Evolutionary conservation across 2,797 vertebrate genomes (phyloP).

Genomic region (Tadarida brasiliensis): DNA sequence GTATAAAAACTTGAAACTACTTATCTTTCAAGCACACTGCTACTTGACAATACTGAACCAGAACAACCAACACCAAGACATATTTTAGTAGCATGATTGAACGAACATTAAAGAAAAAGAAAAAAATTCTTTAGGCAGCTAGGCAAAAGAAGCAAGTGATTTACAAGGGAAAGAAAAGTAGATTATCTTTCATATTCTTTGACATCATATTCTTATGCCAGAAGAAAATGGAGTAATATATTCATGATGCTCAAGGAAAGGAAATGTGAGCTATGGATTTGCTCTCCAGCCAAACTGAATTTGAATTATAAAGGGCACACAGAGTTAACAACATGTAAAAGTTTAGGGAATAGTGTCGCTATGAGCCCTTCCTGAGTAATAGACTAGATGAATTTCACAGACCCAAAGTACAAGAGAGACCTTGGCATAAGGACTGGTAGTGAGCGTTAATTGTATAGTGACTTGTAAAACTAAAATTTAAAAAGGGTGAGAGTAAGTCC

Average conservation of each 20-base stretch:
- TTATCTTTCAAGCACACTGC: neutral
- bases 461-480: constrained; percentile 16
- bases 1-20: neutral
- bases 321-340: neutral
- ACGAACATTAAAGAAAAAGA: neutral
- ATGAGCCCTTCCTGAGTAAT: neutral
- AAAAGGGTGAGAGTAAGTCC: too few relatives aligned
- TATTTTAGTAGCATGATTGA: neutral
- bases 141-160: constrained; percentile 5
- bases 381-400: constrained; percentile 14
- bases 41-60: neutral
- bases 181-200: neutral
- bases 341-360: neutral
- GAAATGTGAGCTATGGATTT: neutral
- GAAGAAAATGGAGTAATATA: neutral
- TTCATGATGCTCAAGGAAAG: neutral
- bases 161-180: constrained; percentile 31
- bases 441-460: neutral
- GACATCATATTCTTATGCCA: neutral
- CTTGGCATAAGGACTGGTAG: neutral
- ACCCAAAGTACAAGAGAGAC: neutral
- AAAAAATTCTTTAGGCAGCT: neutral
- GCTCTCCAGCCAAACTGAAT: neutral
- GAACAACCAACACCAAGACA: constrained; percentile 1
- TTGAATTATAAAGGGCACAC: neutral